Evolutionary conservation across 2,888 invertebrate species (phyloP).

Genomic region (Polyommatus iphigenia): DNA sequence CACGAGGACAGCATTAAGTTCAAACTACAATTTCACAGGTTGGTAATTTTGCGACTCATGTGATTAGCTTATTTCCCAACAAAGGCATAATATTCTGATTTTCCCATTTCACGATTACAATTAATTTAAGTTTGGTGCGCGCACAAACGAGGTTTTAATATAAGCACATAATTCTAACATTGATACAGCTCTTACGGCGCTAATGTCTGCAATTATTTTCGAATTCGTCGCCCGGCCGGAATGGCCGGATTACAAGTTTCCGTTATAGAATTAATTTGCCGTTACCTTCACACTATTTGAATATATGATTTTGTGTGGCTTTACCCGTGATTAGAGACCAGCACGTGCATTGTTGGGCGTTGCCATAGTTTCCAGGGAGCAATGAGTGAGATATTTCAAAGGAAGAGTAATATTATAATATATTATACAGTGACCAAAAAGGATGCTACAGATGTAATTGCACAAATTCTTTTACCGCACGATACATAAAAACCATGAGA

Average conservation of each 20-base stretch:
- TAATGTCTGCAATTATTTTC: constrained; percentile 78
- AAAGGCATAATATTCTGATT: not conserved
- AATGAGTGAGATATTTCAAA: not conserved
- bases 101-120: not conserved
- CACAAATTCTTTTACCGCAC: too few relatives aligned
- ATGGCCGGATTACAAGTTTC: constrained; percentile 55
- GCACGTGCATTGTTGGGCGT: not conserved
- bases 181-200: constrained; percentile 73
- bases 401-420: too few relatives aligned
- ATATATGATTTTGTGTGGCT: constrained; percentile 24
- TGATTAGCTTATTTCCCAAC: too few relatives aligned
- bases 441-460: too few relatives aligned
- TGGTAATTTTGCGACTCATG: too few relatives aligned
- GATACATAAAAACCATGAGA: too few relatives aligned
- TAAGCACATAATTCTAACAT: constrained; percentile 68
- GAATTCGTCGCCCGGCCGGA: constrained; percentile 64
- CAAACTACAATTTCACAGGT: too few relatives aligned
- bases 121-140: constrained; percentile 37
- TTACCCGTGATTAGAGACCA: not conserved
- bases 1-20: too few relatives aligned
- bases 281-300: constrained; percentile 34
- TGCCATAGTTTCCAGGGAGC: not conserved
- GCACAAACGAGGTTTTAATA: constrained; percentile 78
- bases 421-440: too few relatives aligned
- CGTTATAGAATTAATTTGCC: constrained; percentile 41